A percentile compares a stretch with the other conserved stretches of the same genome.
Conservation (phyloP, 2,888 invertebrate species). For the Acanthopleura granulata region DNA sequence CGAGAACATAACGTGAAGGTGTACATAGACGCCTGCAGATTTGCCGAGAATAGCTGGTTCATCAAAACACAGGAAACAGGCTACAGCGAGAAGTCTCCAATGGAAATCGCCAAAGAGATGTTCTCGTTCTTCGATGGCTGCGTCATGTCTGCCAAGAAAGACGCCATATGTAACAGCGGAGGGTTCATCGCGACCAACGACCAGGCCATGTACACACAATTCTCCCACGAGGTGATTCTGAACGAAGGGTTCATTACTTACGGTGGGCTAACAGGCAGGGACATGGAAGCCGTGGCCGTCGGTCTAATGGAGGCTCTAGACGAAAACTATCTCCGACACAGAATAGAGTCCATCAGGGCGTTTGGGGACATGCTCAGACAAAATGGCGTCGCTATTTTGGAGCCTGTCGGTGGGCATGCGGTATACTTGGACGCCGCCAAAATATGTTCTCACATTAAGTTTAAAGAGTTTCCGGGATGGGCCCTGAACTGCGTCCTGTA, state of each 20-base stretch:
- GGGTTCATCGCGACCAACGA: conserved; percentile 25
- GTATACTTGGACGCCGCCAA: conserved; percentile 26
- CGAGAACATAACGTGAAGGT: conserved; percentile 21
- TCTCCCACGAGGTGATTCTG: conserved; percentile 14
- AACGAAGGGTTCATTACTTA: conserved; percentile 27
- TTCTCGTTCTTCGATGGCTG: conserved; percentile 27
- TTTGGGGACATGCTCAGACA: conserved; percentile 20
- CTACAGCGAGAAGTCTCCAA: conserved; percentile 16
- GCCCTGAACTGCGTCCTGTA: conserved; percentile 25
- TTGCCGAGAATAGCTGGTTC: conserved; percentile 30
- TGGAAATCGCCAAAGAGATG: conserved; percentile 28
- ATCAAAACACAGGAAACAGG: conserved; percentile 23
- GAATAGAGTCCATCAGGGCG: conserved; percentile 19
- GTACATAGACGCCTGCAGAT: conserved; percentile 26
- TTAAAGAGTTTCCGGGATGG: conserved; percentile 19
- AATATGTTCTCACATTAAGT: conserved; percentile 18
- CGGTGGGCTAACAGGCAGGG: conserved; percentile 28
- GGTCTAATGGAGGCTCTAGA: conserved; percentile 26
- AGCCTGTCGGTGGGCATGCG: conserved; percentile 23
- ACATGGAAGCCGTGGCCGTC: conserved; percentile 26
- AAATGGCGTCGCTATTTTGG: conserved; percentile 21
- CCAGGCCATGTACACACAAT: background rate
- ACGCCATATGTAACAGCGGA: conserved; percentile 28
- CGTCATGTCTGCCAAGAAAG: conserved; percentile 27
- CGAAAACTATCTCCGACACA: conserved; percentile 23